Percentiles rank a stretch among this genome's conserved stretches.
Evolutionary conservation across 1,140 invertebrate species (phyloP).

Genomic region (Ptiloglossa arizonensis): DNA sequence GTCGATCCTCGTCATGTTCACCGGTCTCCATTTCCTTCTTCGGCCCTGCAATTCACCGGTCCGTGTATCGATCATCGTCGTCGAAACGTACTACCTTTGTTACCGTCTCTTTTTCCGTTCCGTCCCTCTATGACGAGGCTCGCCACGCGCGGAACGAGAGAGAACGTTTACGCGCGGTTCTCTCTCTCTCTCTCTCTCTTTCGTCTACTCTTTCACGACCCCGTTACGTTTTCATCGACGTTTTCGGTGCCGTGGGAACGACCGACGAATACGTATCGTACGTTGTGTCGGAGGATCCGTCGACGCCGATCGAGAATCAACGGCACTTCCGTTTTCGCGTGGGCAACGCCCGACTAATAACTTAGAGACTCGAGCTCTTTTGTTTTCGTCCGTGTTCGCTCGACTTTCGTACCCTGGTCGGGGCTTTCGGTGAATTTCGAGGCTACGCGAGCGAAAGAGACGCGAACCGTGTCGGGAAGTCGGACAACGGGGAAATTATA

Average conservation of each 20-base stretch:
- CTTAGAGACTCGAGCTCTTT: neutral
- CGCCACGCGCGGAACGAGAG: neutral
- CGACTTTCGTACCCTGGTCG: no score
- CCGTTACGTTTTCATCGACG: slow-evolving; percentile 1
- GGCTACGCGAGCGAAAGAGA: no score
- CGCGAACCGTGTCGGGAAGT: no score
- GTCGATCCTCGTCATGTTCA: slow-evolving; percentile 50
- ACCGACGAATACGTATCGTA: neutral
- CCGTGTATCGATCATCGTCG: slow-evolving; percentile 24
- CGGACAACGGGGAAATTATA: no score
- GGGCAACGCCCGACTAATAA: neutral
- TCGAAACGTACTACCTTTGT: neutral
- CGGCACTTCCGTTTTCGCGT: no score
- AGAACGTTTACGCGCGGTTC: no score
- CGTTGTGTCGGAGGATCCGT: neutral
- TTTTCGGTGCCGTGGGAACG: no score
- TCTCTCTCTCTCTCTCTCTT: no score
- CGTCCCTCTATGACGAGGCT: neutral
- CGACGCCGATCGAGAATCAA: neutral
- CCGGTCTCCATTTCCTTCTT: slow-evolving; percentile 50
- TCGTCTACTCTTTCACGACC: neutral
- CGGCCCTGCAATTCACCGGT: slow-evolving; percentile 35
- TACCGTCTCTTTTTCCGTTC: neutral
- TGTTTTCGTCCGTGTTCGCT: no score
- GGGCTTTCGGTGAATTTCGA: no score